These are phyloP conservation scores for Platalea minor DNA, from an alignment of 2,797 vertebrate genomes.

Conservation along the genomic window DNA sequence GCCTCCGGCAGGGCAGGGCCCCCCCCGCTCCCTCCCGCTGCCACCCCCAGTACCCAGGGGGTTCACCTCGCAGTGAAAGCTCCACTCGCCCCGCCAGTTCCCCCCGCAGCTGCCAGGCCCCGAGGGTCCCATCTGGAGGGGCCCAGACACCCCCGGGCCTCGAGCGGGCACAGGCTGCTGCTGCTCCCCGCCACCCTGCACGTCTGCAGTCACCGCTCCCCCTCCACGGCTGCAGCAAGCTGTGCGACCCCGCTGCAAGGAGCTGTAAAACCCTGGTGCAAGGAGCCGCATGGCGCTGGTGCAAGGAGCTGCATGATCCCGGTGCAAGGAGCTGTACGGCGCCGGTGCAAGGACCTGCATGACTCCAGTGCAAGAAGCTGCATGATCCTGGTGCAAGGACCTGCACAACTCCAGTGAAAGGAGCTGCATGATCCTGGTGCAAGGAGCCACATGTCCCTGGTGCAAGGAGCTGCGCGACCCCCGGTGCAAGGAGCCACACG, in stretches of 20 bases:
- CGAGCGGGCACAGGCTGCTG: accelerated
- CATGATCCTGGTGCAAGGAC: accelerated
- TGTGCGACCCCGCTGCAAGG: accelerated
- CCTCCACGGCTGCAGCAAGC: accelerated
- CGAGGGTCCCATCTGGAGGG: accelerated
- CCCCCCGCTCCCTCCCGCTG: accelerated
- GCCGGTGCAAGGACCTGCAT: accelerated
- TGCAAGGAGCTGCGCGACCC: neutral
- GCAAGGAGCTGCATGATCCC: accelerated
- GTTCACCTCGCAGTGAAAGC: neutral
- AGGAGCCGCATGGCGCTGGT: accelerated
- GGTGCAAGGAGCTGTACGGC: accelerated
- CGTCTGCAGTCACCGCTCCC: accelerated
- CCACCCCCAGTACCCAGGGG: accelerated
- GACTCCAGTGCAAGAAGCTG: accelerated
- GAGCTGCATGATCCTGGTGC: accelerated
- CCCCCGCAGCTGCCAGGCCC: neutral
- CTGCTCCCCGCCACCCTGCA: too few relatives aligned
- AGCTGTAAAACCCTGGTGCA: accelerated
- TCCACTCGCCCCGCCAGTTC: accelerated
- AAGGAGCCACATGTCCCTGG: neutral
- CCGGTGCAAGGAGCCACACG: accelerated
- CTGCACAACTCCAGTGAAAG: accelerated
- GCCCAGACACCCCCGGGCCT: accelerated
- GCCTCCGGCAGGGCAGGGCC: neutral